phyloP scores from a whole-genome alignment of 2,113 vertebrate genomes.

The Neodontobutis hainanensis region DNA sequence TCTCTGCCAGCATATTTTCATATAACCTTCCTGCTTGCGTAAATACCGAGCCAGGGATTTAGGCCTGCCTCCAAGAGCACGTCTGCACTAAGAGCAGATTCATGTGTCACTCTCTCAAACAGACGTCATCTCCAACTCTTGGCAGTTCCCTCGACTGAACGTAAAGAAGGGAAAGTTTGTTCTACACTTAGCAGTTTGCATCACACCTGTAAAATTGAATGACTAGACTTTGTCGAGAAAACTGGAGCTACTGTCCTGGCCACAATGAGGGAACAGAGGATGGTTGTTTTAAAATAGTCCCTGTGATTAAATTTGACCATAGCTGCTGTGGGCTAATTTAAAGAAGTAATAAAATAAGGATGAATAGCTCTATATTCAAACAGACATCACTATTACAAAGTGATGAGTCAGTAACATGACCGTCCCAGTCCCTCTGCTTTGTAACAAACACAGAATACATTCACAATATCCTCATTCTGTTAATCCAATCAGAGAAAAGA shows the following conservation, averaged over 20 bases:
- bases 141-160: conserved; percentile 57
- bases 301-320: conserved; percentile 42
- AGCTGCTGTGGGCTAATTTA: conserved; percentile 27
- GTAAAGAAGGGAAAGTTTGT: conserved; percentile 73
- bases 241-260: conserved; percentile 26
- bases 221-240: conserved; percentile 50
- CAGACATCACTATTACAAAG: too few species aligned
- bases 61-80: conserved; percentile 68
- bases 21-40: conserved; percentile 67
- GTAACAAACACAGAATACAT: too few species aligned
- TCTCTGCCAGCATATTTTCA: conserved; percentile 68
- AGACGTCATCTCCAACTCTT: conserved; percentile 71
- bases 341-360: conserved; percentile 13
- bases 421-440: too few species aligned
- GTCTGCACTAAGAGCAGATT: conserved; percentile 70
- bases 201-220: conserved; percentile 63
- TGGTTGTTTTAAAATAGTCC: conserved; percentile 38
- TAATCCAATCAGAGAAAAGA: too few species aligned
- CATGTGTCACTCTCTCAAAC: conserved; percentile 78
- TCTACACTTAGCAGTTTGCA: conserved; percentile 54
- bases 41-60: conserved; percentile 64
- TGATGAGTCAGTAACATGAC: too few species aligned
- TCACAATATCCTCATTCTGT: too few species aligned
- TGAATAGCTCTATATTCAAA: too few species aligned
- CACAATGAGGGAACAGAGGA: conserved; percentile 32